These are phyloP conservation scores for Epistrophe grossulariae DNA, from an alignment of 2,888 invertebrate genomes.

Conservation along the genomic window DNA sequence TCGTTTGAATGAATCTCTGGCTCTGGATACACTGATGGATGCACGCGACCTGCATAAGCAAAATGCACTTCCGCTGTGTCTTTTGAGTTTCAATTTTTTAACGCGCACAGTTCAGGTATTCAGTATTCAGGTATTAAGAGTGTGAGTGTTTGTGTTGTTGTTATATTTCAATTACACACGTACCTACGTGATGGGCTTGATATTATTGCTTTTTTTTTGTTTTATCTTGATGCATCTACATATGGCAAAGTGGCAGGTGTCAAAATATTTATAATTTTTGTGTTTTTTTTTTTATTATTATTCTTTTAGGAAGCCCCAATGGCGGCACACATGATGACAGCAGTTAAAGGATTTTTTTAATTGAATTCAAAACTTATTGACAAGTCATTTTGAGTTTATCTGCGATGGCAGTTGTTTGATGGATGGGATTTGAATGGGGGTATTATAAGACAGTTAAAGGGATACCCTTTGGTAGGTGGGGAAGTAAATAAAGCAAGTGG, in stretches of 20 bases:
- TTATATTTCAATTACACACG: conserved; percentile 71
- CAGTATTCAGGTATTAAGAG: not conserved
- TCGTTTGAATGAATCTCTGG: conserved; percentile 70
- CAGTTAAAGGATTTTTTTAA: conserved; percentile 65
- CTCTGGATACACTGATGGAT: conserved; percentile 46
- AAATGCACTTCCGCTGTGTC: conserved; percentile 73
- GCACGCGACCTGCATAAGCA: conserved; percentile 76
- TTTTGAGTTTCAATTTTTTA: conserved; percentile 61
- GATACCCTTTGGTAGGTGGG: not conserved
- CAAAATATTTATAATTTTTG: conserved; percentile 63
- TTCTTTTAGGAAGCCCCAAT: conserved; percentile 58
- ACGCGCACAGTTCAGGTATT: conserved; percentile 30
- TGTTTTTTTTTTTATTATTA: not conserved
- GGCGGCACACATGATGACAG: conserved; percentile 57
- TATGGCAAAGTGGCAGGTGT: conserved; percentile 72
- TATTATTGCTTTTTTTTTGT: conserved; percentile 54
- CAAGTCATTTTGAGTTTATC: conserved; percentile 61
- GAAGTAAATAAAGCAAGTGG: not conserved
- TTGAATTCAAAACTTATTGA: conserved; percentile 66
- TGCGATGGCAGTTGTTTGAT: conserved; percentile 60
- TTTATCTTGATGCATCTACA: conserved; percentile 72
- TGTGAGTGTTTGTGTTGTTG: conserved; percentile 53
- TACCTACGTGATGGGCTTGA: conserved; percentile 67
- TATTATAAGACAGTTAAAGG: conserved; percentile 22
- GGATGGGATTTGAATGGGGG: conserved; percentile 40